These are phyloP conservation scores for Zeugodacus cucurbitae DNA, from an alignment of 1,140 invertebrate species.

Conservation along the genomic window DNA sequence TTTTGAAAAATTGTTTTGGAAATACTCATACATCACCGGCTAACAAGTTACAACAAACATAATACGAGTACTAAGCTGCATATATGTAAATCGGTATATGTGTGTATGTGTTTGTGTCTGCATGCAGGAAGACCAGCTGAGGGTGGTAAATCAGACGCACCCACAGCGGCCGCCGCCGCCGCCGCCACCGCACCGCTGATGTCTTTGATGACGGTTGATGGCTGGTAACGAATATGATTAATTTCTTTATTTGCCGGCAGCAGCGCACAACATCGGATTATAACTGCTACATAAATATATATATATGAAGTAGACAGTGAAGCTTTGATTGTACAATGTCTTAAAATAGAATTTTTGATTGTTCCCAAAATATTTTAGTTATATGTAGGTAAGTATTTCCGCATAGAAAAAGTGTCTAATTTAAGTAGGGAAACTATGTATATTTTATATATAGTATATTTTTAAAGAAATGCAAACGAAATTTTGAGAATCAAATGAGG, in stretches of 20 bases:
- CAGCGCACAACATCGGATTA: too few species aligned
- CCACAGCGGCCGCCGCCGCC: background rate
- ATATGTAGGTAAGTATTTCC: too few species aligned
- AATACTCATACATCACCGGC: slow-evolving; percentile 5
- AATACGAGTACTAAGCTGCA: background rate
- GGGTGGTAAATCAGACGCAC: background rate
- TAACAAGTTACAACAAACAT: background rate
- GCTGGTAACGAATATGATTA: background rate
- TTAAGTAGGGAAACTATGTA: too few species aligned
- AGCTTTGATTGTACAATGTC: too few species aligned
- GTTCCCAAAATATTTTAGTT: too few species aligned
- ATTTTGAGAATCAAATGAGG: too few species aligned
- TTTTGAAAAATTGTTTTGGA: slow-evolving; percentile 19
- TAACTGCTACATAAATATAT: too few species aligned
- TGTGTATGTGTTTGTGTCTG: background rate
- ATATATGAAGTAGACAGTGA: too few species aligned
- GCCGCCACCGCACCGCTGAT: background rate
- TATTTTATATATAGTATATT: too few species aligned
- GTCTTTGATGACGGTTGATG: background rate
- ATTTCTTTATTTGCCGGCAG: background rate
- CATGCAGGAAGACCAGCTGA: background rate
- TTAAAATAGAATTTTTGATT: too few species aligned
- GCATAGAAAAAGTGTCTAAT: too few species aligned
- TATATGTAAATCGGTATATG: background rate
- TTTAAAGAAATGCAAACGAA: too few species aligned